phyloP scores from a whole-genome alignment of 2,888 invertebrate species.

The Amphiduros pacificus region DNA sequence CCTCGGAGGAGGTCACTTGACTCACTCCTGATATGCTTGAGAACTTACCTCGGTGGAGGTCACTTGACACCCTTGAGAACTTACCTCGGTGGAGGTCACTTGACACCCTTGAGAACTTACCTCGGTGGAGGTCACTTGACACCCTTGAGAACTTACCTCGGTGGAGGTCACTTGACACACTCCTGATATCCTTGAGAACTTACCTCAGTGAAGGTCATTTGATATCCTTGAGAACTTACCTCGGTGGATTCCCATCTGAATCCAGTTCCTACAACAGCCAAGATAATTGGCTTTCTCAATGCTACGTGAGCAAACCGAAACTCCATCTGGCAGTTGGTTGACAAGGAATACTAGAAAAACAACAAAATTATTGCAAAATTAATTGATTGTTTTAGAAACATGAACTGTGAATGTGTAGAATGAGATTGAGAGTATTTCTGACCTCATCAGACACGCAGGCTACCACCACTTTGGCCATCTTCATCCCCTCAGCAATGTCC shows the following conservation, averaged over 20 bases:
- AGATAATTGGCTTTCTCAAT: constrained; percentile 49
- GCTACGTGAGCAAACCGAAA: constrained; percentile 53
- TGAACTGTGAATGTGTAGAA: neutral
- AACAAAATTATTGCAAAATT: neutral
- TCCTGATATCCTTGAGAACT: too few relatives aligned
- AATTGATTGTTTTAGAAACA: neutral
- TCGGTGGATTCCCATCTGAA: constrained; percentile 53
- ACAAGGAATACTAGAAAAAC: constrained; percentile 49
- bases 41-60: too few relatives aligned
- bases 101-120: too few relatives aligned
- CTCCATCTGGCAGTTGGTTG: constrained; percentile 55
- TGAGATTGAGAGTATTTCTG: constrained; percentile 7
- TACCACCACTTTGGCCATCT: constrained; percentile 50
- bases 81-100: too few relatives aligned
- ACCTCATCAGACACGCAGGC: constrained; percentile 57
- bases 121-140: too few relatives aligned
- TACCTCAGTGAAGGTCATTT: too few relatives aligned
- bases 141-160: too few relatives aligned
- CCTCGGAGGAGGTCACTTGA: too few relatives aligned
- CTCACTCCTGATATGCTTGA: too few relatives aligned
- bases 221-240: constrained; percentile 36
- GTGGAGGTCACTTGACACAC: too few relatives aligned
- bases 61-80: too few relatives aligned
- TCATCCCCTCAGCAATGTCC: constrained; percentile 54
- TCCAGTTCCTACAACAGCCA: constrained; percentile 54